Evolutionary conservation across 1,140 invertebrate species (phyloP), one percentile per base, ranked within the genome.

Genomic region (Teleopsis dalmanni): DNA sequence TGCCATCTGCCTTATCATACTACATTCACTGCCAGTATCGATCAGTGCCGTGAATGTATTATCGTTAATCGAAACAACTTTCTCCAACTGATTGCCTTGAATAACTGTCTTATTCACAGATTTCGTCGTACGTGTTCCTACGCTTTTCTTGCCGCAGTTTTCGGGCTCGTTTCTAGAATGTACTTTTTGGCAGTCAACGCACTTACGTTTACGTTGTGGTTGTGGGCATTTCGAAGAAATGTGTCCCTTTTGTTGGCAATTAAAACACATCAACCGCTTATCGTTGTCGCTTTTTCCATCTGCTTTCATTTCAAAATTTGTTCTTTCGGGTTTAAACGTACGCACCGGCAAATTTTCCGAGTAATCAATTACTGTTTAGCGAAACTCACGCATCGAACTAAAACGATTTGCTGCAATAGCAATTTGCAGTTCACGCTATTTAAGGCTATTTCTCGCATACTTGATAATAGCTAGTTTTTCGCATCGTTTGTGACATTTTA

Each of bases 351-450:
- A 10, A 22, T 42, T 52, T 22, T 16, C 34, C 6, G 27, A 25
- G 37, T 48, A 47, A 27, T 47, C 29, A 14, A 22, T 23, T 10
- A 29, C 10, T 6, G 13, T 9, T 40, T 52, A 33, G 2, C 34
- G 37, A 8, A 52, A 13, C n/a, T 43, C 37, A 19, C 29, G 35
- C 33, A 48, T 48, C 16, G 44, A 43, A 27, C 26, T 37, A 41
- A 48, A 47, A 3, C 33, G 14, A 3, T 26, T 37, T 27, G 46
- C 31, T 7, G 45, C 45, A 21, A 40, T 47, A 19, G 38, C 40
- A 4, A 14, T 2, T 34, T 51, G 42, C 11, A 51, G 19, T 18
- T 52, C 50, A 8, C 33, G 37, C 26, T 52, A 31, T 19, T 37
- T 42, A 14, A 47, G 25, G 9, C 50, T 46, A 6, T 41, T 25